phyloP scores from a whole-genome alignment of 2,113 vertebrate genomes.

The Tautogolabrus adspersus region DNA sequence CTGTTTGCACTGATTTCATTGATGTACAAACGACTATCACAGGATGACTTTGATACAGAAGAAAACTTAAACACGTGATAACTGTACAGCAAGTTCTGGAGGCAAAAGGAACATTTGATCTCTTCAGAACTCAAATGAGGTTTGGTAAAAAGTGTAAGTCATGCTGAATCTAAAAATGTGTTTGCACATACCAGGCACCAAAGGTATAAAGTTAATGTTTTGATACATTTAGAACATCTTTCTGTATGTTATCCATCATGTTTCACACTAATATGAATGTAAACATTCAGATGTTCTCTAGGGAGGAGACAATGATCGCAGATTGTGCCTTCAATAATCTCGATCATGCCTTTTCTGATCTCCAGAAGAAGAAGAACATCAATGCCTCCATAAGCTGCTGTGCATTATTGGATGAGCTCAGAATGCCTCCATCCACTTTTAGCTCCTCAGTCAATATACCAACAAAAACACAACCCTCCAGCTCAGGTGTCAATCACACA shows the following conservation, averaged over 20 bases:
- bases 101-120: too few relatives aligned
- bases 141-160: too few relatives aligned
- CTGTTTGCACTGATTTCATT: background rate
- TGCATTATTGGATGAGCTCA: conserved; percentile 46
- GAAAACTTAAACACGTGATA: too few relatives aligned
- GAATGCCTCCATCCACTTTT: conserved; percentile 44
- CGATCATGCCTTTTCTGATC: conserved; percentile 39
- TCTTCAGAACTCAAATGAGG: too few relatives aligned
- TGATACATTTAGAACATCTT: too few relatives aligned
- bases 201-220: too few relatives aligned
- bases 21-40: too few relatives aligned
- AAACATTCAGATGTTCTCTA: background rate
- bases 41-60: too few relatives aligned
- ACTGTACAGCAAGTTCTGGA: too few relatives aligned
- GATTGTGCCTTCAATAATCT: conserved; percentile 6
- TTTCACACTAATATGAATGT: background rate
- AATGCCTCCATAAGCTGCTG: conserved; percentile 34
- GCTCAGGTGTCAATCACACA: conserved; percentile 35
- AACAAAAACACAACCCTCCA: conserved; percentile 33
- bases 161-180: too few relatives aligned
- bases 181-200: too few relatives aligned
- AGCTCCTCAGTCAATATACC: conserved; percentile 47
- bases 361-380: conserved; percentile 30
- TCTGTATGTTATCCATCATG: too few relatives aligned
- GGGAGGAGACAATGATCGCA: conserved; percentile 8